Evolutionary conservation across 37 sponge, comb jelly and placozoan genomes (phyloP), one percentile per base, ranked within the genome.

Genomic region (Haliclona indistincta): DNA sequence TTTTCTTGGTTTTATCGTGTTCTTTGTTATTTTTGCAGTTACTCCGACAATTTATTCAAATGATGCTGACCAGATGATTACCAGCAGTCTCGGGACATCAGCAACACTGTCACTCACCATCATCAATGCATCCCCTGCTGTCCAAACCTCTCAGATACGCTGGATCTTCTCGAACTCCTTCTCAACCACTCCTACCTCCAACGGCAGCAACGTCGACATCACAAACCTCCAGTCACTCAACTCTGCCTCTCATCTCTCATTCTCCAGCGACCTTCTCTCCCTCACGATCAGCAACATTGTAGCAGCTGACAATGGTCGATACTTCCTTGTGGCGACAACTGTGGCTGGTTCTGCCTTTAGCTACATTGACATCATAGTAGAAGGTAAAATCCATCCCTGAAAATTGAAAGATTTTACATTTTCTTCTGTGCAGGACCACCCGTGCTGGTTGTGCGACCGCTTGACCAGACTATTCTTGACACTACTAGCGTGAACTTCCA

Each of bases 261-360:
- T 56, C 42, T 33, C 45, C 23, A 60, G 34, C 20, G 64, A 63
- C 64, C 32, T 3, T 2, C 43, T 62, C 47, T 47, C 1, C 34
- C 52, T 76, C 35, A 76, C 76, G 13, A n/a, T 76, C 10, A 22
- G 5, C 4, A 38, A 38, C 42, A 28, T 76, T 25, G 63, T 17
- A 30, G 67, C 68, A 20, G 80, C 76, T 58, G 80, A 84, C 60
- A 66, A 75, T 53, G 90, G 90, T 33, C 58, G 76, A 30, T 89
- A 89, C 86, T 79, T 79, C 36, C 25, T 84, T 55, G 23, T 42
- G 3, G 90, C 77, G 7, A 71, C 76, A n/a, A 84, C 84, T 58
- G 76, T 70, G 42, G 86, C 90, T 20, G 90, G 90, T 43, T 51
- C 6, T 8, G 32, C 30, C 0, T 64, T 22, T 33, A 45, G 54